Base-by-base conservation (phyloP, 1,140 invertebrate genomes). In the Tetramorium simillimum region DNA sequence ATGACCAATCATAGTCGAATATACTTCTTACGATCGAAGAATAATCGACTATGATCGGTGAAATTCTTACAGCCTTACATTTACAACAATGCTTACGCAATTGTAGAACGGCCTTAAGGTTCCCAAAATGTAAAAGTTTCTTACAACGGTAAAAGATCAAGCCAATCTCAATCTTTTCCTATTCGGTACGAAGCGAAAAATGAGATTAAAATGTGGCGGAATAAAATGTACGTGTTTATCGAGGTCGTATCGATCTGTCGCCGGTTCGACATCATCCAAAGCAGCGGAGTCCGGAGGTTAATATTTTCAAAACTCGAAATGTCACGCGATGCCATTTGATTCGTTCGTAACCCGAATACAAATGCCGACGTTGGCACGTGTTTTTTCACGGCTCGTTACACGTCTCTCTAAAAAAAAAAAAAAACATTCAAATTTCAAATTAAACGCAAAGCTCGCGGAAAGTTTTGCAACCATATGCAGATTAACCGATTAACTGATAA, bases 281-380 rank as follows among this genome's bases (percentile, higher is more conserved):
- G 21, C 24, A 40, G 16, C 2, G 14, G 9, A 56, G n/a, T 43
- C 16, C 51, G 16, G 4, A 5, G 5, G 10, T 70, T 81, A 70
- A 70, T 81, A 70, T 40, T 81, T 81, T 46, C 21, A 16, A 70
- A 69, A 81, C 56, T 28, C 21, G 49, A 81, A 81, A 81, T 70
- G 78, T 81, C 78, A 70, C 78, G 51, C 14, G 49, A 10, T 81
- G 78, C 46, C 51, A 70, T 81, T 81, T 81, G 5, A 69, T 56
- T 70, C 63, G 28, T n/a, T 58, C 24, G 62, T 40, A 70, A 10
- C 9, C 33, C n/a, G 9, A 53, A 75, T 37, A 24, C 2, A 0
- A 33, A 33, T 60, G 37, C 10, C 51, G 10, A 46, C 12, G 16
- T 18, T 3, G 4, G 9, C 16, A 77, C 16, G 51, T n/a, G 18